Conservation (phyloP, 2,113 vertebrate genomes). For the Cheilinus undulatus region DNA sequence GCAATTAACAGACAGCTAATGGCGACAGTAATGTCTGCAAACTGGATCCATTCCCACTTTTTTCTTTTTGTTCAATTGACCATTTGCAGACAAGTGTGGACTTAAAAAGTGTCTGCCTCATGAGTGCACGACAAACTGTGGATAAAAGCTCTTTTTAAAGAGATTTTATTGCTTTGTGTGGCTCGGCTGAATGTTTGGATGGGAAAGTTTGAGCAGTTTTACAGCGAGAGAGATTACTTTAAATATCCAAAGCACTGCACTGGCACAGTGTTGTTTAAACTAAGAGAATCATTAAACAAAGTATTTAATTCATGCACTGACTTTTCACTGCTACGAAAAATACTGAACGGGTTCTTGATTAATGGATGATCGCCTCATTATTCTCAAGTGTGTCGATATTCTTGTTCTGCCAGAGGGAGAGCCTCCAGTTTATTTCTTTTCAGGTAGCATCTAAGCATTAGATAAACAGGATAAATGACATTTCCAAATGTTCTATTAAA, state of each 20-base stretch:
- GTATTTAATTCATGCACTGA: slow-evolving; percentile 53
- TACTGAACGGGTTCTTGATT: slow-evolving; percentile 22
- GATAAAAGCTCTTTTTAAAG: not conserved
- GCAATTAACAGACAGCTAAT: not conserved
- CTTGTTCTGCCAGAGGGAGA: not conserved
- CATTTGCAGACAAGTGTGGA: not conserved
- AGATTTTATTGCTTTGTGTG: not conserved
- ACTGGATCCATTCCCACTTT: not conserved
- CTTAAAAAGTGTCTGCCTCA: not conserved
- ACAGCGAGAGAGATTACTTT: slow-evolving; percentile 22
- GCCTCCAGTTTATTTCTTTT: too few relatives aligned
- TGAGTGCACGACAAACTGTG: not conserved
- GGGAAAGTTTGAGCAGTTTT: slow-evolving; percentile 7
- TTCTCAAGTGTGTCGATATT: not conserved
- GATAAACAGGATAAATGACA: too few relatives aligned
- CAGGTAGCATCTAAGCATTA: too few relatives aligned
- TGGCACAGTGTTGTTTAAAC: slow-evolving; percentile 42
- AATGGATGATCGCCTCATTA: slow-evolving; percentile 6
- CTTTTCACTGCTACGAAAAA: slow-evolving; percentile 14
- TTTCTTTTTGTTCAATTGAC: not conserved
- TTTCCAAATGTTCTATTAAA: too few relatives aligned
- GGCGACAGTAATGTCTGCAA: not conserved
- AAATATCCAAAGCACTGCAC: slow-evolving; percentile 52
- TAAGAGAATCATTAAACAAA: slow-evolving; percentile 46
- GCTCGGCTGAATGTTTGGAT: not conserved